Base-by-base conservation (phyloP, 2,113 vertebrate species). In the rabbit (Oryctolagus cuniculus) region DNA sequence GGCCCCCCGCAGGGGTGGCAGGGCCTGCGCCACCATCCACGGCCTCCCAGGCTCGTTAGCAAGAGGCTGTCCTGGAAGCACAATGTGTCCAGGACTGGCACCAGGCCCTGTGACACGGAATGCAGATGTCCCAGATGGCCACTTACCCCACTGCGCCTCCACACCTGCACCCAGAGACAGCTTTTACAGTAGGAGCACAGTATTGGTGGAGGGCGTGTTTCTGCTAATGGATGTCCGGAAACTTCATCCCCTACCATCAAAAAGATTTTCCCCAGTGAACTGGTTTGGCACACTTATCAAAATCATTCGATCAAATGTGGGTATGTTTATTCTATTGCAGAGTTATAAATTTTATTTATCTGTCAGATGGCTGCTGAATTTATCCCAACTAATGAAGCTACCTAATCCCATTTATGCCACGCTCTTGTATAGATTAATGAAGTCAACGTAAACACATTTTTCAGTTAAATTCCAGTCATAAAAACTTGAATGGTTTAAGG, bases 281-380 rank as follows among this genome's bases (percentile, higher is more conserved):
- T 80, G 51, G 16, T 29, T 75, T 77, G 82, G 34, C 6, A n/a
- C 69, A 66, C 81, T 83, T 79, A 81, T 49, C 63, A 72, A 90
- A 83, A 80, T 87, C 22, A 93, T 19, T 51, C 55, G 10, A 25
- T 90, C 64, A 34, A 25, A 38, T 74, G 21, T 51, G 31, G 11
- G n/a, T 84, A 36, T 92, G 78, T 78, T 86, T 92, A 34, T 90
- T 67, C 24, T 96, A 3, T 94, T 93, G 51, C 31, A 92, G 55
- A 58, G 21, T 88, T 88, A 34, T 6, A 6, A 34, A 93, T 85
- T 88, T 95, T 85, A 86, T 89, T 84, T 17, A 9, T 53, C 72
- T 87, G 44, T 19, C 36, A 66, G 75, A 93, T 31, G 69, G 11
- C 58, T 89, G 44, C 69, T 58, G 78, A 91, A 69, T 82, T 72